Base-by-base conservation (phyloP, 64 coral and sea anemone species). In the Acropora tenuis region DNA sequence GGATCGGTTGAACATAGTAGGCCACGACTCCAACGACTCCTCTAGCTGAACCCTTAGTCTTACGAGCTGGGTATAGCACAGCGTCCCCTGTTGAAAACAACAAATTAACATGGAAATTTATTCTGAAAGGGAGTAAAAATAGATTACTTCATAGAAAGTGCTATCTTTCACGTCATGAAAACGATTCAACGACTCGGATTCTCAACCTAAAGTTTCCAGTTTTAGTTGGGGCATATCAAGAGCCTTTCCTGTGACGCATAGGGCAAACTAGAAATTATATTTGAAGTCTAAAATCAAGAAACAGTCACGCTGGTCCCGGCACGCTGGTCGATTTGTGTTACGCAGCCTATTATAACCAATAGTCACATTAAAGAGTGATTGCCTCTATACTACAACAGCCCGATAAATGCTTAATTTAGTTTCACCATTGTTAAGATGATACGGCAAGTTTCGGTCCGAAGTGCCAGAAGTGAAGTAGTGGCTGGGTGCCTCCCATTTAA, bases 401-500 rank as follows among this genome's bases (percentile, higher is more conserved):
- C 63, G 11, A 67, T 8, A 67, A 13, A 67, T 67, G 63, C 63
- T 16, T 15, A 67, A 67, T 67, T 67, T 0, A 11, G 5, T 13
- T 67, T 85, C 69, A 68, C 19, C 12, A 66, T 1, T 30, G 30
- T 3, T 1, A 6, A 84, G 19, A 20, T 2, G 13, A 3, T 69
- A 1, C 43, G 84, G 84, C 8, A 74, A 73, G 15, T 13, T 20
- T 20, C 2, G 17, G 50, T 87, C 5, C 5, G 85, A 74, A 52
- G 69, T 52, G 69, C 85, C 85, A 73, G 85, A 75, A 1, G 3
- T 0, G 46, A 87, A 87, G 85, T 87, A 75, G 41, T 12, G 5
- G n/a, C 41, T 75, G 44, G 30, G 49, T n/a, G 68, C 43, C 20
- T 7, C 9, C 85, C 85, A 87, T 49, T 46, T 74, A 20, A 2